Conservation (phyloP, 2,113 vertebrate species). For the Rhea pennata region DNA sequence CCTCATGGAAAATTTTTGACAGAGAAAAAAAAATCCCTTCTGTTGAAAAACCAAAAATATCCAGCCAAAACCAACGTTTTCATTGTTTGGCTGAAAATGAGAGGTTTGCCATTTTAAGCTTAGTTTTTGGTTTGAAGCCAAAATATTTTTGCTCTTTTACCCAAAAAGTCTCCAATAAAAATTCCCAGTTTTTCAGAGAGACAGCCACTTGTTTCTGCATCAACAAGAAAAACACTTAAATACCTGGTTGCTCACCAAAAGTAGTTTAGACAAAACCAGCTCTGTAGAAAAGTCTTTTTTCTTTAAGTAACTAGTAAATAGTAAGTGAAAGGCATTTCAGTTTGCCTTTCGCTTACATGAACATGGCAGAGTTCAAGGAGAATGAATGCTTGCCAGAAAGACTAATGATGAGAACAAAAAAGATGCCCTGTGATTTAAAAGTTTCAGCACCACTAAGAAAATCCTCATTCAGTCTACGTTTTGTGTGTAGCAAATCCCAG, state of each 20-base stretch:
- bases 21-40: constrained; percentile 31
- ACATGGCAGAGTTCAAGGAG: neutral
- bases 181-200: constrained; percentile 44
- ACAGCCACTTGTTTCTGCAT: constrained; percentile 50
- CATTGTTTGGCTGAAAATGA: constrained; percentile 67
- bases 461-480: neutral
- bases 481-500: neutral
- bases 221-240: neutral
- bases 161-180: constrained; percentile 57
- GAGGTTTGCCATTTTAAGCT: constrained; percentile 65
- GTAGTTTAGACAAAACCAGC: neutral
- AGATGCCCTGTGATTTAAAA: rapidly evolving
- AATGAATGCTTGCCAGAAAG: neutral
- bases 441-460: neutral
- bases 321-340: rapidly evolving
- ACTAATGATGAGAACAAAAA: rapidly evolving
- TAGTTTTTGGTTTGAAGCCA: constrained; percentile 38
- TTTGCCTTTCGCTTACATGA: neutral
- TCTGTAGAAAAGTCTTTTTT: neutral
- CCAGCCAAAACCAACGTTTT: constrained; percentile 68
- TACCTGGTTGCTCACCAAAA: neutral
- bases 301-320: neutral
- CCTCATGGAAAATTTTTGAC: constrained; percentile 71
- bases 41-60: constrained; percentile 64
- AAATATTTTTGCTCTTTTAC: constrained; percentile 46